Conservation (phyloP, 2,797 vertebrate genomes). For the Myotis daubentonii region DNA sequence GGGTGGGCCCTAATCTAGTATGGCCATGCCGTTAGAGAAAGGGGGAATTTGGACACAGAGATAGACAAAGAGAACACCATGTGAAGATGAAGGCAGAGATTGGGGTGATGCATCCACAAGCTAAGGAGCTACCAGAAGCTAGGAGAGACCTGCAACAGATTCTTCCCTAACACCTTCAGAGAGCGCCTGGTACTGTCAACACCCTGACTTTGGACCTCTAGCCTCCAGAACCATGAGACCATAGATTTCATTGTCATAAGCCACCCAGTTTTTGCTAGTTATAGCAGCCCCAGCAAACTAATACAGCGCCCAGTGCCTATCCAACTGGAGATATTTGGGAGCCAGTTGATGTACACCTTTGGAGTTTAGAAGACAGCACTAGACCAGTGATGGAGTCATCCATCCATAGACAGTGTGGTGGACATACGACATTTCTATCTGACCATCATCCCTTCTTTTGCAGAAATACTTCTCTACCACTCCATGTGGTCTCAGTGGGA, state of each 20-base stretch:
- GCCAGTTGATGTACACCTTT: background rate
- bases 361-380: background rate
- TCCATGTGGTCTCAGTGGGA: background rate
- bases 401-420: no score
- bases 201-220: background rate
- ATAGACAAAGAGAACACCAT: background rate
- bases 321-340: background rate
- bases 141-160: background rate
- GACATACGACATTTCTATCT: background rate
- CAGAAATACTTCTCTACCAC: background rate
- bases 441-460: background rate
- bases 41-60: background rate
- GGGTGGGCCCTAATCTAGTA: background rate
- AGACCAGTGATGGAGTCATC: background rate
- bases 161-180: background rate
- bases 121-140: background rate
- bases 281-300: background rate
- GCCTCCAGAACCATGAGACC: background rate
- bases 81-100: background rate
- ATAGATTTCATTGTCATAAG: background rate
- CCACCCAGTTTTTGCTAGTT: background rate
- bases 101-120: background rate
- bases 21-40: background rate
- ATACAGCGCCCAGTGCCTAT: rapidly evolving
- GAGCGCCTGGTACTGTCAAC: background rate